Evolutionary conservation across 2,797 vertebrate genomes (phyloP), one percentile per base, ranked within the genome.

Genomic region (Neosilurus mollespiculum): DNA sequence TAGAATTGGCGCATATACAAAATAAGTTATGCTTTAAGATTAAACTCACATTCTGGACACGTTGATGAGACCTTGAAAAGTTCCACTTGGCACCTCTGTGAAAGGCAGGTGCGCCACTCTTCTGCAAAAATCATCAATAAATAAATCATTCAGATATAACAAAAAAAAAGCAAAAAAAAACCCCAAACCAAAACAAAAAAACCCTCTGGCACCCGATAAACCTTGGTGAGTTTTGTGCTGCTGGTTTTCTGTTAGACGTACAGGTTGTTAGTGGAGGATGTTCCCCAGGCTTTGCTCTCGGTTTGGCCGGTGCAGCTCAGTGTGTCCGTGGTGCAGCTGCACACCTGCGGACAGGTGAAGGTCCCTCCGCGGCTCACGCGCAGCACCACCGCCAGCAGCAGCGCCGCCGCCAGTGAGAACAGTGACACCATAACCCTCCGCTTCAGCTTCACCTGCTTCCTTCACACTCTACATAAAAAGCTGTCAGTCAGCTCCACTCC

Each of bases 11-110:
- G 4, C 56, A 37, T 37, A 62, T 61, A 22, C 24, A 49, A 49
- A 15, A 22, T 71, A 53, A 54, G 3, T 16, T 7, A 61, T 22
- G 2, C 26, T 20, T 61, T 67, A 34, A 72, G 66, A 90, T 15
- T 12, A 7, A 59, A 85, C 80, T 94, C 89, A 94, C 94, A 95
- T 95, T 18, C 86, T 83, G 34, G 91, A 93, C 24, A 94, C 86
- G 89, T 93, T 93, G 84, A 91, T 85, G 65, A 95, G 92, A 67
- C 92, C 83, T 77, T 83, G 92, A 88, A 95, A 95, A 82, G 94
- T 91, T 59, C 91, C 86, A 78, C 90, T 90, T 30, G 89, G 89
- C 70, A 95, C 89, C 87, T 90, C 87, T 88, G 87, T 91, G 84
- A 94, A 82, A 51, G 91, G 86, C 89, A 95, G 90, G 54, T 93